Base-by-base conservation (phyloP, 1,140 invertebrate species). In the Aethina tumida region DNA sequence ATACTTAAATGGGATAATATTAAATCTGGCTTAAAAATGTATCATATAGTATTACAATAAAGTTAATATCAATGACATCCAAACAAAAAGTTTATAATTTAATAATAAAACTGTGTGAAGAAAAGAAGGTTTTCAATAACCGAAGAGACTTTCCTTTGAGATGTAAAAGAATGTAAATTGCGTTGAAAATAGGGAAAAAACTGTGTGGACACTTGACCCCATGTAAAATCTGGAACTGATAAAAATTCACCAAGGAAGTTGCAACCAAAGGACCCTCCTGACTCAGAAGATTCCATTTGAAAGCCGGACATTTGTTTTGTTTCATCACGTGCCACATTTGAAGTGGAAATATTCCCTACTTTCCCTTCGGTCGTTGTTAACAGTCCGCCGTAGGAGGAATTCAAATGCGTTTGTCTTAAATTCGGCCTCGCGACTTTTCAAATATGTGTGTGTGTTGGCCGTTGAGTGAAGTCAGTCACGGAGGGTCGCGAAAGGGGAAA, bases 251-350 rank as follows among this genome's bases (percentile, higher is more conserved):
- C 35, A 41, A 41, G 17, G 24, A 45, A 41, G 20, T 46, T 37
- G 30, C 37, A 40, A 46, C 41, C 43, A 32, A 45, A 43, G 39
- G 39, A 29, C 43, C 49, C 40, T 41, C 28, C 35, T 21, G 15
- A 26, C 43, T 35, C 26, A 35, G 33, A 46, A 43, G 44, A 52
- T 41, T 43, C 45, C 39, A 53, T 50, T 45, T 43, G 39, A 42
- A 53, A 53, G 39, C 43, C 37, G 41, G 35, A 43, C 45, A 49
- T 53, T 53, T 50, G 48, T 53, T 53, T 50, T 53, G 51, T 53
- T 53, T 53, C 50, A 53, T 53, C 51, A 53, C 51, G 51, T 53
- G 41, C 51, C 30, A 41, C 41, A 52, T 47, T 47, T 47, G 29
- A 45, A 52, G 49, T 42, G 47, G 43, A 39, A 41, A 52, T 42